Evolutionary conservation across 2,113 vertebrate species (phyloP), one percentile per base, ranked within the genome.

Genomic region (Muntiacus muntjak): DNA sequence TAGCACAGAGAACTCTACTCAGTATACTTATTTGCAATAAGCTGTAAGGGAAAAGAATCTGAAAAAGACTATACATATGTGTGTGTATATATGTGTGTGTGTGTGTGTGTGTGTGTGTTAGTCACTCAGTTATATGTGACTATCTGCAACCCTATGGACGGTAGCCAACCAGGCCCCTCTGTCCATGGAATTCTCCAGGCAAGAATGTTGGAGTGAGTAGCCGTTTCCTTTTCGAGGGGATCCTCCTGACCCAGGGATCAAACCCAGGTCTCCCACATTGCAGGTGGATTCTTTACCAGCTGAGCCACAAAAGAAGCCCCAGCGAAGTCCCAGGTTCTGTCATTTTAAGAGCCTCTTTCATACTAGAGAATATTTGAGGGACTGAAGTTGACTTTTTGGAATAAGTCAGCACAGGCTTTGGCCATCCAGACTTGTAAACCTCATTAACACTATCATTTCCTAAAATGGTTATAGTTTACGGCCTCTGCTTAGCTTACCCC

Each of bases 71-170:
- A 71, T 21, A 36, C 9, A 67, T 36, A 36, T 67, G 64, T 36
- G 6, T 64, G 1, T 62, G 2, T 64, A 0, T 64, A 0, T 15
- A 0, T 64, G 7, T 33, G 0, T 16, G 1, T 15, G 5, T 15
- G n/a, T n/a, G n/a, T n/a, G n/a, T n/a, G n/a, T 1, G 60, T 0
- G 62, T n/a, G 15, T 6, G 28, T 62, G 28, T 62, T 33, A 62
- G 60, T 62, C 60, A 33, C 6, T 62, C 60, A 30, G 28, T 62
- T 62, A 62, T 16, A 6, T 62, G 33, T 62, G 60, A 62, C 13
- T 15, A 62, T 30, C 30, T 30, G 60, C 28, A 15, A 30, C 13
- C 60, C 60, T 62, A 14, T 62, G 60, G 13, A 62, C 28, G 30
- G 60, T 30, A 62, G 28, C 28, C 30, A 62, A 62, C 60, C 60